Evolutionary conservation across 37 sponge, comb jelly and placozoan genomes (phyloP).

Genomic region (Ephydatia muelleri): DNA sequence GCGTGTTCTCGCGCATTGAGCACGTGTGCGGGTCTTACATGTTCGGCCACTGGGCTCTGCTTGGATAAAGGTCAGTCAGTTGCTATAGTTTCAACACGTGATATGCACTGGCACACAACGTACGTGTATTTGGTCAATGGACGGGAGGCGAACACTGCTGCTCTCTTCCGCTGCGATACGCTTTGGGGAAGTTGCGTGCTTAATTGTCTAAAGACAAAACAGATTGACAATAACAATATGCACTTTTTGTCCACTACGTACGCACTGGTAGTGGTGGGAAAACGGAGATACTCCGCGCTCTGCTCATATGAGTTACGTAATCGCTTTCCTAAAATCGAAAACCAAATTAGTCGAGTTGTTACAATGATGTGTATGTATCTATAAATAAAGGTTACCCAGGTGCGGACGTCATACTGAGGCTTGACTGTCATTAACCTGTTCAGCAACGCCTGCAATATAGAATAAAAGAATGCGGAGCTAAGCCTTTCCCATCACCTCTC

Average conservation of each 20-base stretch:
- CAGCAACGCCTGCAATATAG: conserved; percentile 35
- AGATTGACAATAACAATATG: no score
- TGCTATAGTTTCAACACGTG: no score
- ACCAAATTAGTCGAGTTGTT: neutral
- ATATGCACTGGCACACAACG: no score
- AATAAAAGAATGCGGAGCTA: neutral
- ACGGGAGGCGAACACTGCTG: conserved; percentile 1
- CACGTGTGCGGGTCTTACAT: no score
- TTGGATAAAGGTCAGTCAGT: no score
- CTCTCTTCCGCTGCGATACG: neutral
- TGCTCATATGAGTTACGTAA: conserved; percentile 31
- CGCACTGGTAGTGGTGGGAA: conserved; percentile 45
- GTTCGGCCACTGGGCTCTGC: no score
- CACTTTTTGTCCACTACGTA: no score
- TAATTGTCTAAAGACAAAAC: no score
- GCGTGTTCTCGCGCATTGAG: no score
- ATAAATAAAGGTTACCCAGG: conserved; percentile 35
- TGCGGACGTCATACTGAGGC: conserved; percentile 56
- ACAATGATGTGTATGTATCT: neutral
- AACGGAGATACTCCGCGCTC: conserved; percentile 15
- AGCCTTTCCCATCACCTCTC: neutral
- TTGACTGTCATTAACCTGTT: conserved; percentile 43
- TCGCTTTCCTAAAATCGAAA: conserved; percentile 46
- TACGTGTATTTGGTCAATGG: neutral
- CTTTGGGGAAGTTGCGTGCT: neutral